Conservation (phyloP, 2,113 vertebrate species). For the Podilymbus podiceps region DNA sequence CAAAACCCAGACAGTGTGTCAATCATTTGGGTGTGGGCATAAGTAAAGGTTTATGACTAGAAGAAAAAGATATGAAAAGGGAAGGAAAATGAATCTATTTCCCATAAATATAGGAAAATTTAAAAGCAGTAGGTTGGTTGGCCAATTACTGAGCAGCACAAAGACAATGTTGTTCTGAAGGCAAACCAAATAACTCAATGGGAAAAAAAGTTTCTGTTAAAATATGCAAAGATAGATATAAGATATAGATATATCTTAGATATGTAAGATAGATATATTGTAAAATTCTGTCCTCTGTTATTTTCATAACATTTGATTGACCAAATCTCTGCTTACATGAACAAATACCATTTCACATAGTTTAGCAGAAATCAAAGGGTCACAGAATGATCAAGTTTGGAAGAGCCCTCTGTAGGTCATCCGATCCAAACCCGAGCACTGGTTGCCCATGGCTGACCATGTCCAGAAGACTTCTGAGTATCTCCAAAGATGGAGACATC, state of each 20-base stretch:
- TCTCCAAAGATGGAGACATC: not conserved
- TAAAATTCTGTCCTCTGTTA: not conserved
- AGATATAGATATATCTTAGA: too few species aligned
- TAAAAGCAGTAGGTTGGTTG: not conserved
- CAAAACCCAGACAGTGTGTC: not conserved
- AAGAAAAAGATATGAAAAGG: not conserved
- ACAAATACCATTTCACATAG: not conserved
- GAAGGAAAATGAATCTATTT: not conserved
- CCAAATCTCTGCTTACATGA: not conserved
- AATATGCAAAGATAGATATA: not conserved
- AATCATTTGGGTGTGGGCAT: not conserved
- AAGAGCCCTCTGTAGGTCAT: not conserved
- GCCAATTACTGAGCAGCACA: not conserved
- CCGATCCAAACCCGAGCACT: not conserved
- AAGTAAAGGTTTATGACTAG: not conserved
- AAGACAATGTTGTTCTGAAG: not conserved
- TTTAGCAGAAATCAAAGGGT: not conserved
- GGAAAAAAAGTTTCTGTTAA: not conserved
- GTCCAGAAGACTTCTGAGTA: not conserved
- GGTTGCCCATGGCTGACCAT: not conserved
- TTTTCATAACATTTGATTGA: not conserved
- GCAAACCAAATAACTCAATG: not conserved
- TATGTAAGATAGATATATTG: too few species aligned
- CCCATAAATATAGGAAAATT: not conserved
- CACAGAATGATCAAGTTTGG: not conserved